phyloP scores from a whole-genome alignment of 2,888 invertebrate species.

The Drosophila eohydei region DNA sequence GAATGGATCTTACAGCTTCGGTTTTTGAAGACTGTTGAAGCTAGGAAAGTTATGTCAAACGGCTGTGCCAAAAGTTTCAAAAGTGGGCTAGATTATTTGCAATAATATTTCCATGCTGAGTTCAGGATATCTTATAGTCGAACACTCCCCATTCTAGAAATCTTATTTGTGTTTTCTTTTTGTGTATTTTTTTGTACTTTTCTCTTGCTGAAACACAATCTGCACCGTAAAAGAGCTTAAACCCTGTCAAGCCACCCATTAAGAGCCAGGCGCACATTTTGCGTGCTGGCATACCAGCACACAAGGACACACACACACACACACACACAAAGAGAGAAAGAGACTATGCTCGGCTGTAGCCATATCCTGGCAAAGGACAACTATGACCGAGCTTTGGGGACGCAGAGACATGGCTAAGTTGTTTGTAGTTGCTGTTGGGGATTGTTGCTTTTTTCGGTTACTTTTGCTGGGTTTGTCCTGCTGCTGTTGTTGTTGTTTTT shows the following conservation, averaged over 20 bases:
- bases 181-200: slow-evolving; percentile 34
- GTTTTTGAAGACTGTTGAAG: not conserved
- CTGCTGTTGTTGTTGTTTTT: slow-evolving; percentile 16
- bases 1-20: not conserved
- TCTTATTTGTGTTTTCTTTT: slow-evolving; percentile 9
- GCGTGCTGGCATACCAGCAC: slow-evolving; percentile 75
- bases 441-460: slow-evolving; percentile 79
- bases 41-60: too few species aligned
- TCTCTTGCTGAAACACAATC: slow-evolving; percentile 73
- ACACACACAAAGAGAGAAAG: slow-evolving; percentile 17
- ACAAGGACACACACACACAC: slow-evolving; percentile 43
- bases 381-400: slow-evolving; percentile 74
- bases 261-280: slow-evolving; percentile 75
- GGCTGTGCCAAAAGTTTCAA: too few species aligned
- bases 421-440: slow-evolving; percentile 70
- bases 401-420: slow-evolving; percentile 72
- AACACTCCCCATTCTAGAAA: not conserved
- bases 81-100: not conserved
- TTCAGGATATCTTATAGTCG: not conserved
- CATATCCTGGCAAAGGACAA: slow-evolving; percentile 69
- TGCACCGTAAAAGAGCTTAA: slow-evolving; percentile 81
- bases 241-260: slow-evolving; percentile 82
- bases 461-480: slow-evolving; percentile 72
- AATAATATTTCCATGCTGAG: too few species aligned
- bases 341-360: slow-evolving; percentile 9